Conservation (phyloP, 2,888 invertebrate species). For the Ochropleura leucogaster region DNA sequence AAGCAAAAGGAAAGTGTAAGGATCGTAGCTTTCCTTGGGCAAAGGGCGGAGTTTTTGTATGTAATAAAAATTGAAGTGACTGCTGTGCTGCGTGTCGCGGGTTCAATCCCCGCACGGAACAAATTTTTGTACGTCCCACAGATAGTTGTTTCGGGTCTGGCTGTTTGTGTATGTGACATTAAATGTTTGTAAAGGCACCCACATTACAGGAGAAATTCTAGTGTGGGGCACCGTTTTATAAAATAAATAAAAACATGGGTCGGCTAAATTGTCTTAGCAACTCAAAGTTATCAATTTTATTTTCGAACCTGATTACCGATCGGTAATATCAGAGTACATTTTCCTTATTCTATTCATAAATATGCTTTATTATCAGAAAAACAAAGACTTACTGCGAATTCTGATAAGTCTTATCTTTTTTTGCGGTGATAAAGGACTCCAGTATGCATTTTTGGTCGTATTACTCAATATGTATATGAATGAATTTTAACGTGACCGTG, state of each 20-base stretch:
- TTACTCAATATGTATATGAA: conserved; percentile 9
- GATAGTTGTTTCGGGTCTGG: too few relatives aligned
- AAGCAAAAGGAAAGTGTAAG: background rate
- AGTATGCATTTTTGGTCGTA: conserved; percentile 9
- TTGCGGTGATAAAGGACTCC: background rate
- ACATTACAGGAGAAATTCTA: too few relatives aligned
- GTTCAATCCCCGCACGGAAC: too few relatives aligned
- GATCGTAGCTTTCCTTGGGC: background rate
- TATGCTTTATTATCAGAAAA: background rate
- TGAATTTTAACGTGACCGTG: background rate
- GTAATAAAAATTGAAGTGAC: too few relatives aligned
- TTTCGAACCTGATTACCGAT: background rate
- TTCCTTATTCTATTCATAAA: conserved; percentile 30
- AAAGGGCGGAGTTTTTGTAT: background rate
- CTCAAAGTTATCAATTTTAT: background rate
- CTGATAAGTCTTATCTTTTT: conserved; percentile 28
- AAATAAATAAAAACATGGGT: background rate
- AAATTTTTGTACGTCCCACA: too few relatives aligned
- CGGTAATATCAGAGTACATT: conserved; percentile 1
- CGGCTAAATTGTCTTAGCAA: background rate
- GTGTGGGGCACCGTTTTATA: too few relatives aligned
- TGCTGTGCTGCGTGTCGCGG: too few relatives aligned
- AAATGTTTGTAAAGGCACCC: too few relatives aligned
- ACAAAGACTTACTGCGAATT: conserved; percentile 11
- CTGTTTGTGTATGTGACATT: too few relatives aligned